Conservation (phyloP, 2,113 vertebrate genomes). For the Amazona vittata region DNA sequence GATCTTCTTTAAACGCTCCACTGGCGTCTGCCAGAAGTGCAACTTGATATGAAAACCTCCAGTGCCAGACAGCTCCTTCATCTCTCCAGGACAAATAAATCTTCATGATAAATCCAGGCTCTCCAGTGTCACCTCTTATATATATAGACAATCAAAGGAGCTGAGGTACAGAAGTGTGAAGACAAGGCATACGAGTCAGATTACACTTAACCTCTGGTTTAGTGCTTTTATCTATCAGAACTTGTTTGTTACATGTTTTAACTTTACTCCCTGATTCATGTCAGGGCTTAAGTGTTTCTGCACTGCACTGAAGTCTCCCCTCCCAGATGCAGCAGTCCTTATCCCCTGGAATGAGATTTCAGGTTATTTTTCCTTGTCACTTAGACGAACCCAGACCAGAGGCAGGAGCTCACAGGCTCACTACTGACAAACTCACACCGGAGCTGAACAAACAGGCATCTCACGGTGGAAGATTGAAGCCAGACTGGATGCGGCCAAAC, state of each 20-base stretch:
- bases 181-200: background rate
- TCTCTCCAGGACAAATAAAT: conserved; percentile 12
- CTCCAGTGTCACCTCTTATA: conserved; percentile 48
- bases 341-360: background rate
- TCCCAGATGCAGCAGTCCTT: background rate
- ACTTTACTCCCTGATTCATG: background rate
- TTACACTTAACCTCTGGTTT: background rate
- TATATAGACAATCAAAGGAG: conserved; percentile 43
- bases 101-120: conserved; percentile 17
- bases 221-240: background rate
- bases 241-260: background rate
- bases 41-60: background rate
- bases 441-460: background rate
- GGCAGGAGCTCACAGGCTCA: background rate
- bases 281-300: background rate
- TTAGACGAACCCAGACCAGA: background rate
- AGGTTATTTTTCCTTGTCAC: background rate
- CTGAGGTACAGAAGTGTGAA: background rate
- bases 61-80: conserved; percentile 37
- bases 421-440: background rate
- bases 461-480: background rate
- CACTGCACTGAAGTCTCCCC: background rate
- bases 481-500: background rate
- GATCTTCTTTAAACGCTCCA: background rate
- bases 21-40: background rate